These are phyloP conservation scores for Gymnocypris eckloni DNA, from an alignment of 2,797 vertebrate genomes.

Conservation along the genomic window DNA sequence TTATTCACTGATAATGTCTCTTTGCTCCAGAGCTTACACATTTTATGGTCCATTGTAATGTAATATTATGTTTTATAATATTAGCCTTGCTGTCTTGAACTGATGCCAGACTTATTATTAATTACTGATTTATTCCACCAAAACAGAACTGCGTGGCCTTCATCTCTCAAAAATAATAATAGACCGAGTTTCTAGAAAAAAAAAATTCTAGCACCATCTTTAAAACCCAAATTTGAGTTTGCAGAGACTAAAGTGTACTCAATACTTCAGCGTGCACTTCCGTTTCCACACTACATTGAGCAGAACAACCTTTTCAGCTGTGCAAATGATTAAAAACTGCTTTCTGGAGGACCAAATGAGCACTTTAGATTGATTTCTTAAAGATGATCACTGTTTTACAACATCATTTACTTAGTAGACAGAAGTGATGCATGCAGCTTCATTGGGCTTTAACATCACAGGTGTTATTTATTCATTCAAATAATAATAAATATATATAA, in stretches of 20 bases:
- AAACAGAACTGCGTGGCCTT: background rate
- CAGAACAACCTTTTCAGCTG: conserved; percentile 9
- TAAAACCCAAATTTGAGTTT: background rate
- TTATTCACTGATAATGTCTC: background rate
- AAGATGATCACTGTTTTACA: too few relatives aligned
- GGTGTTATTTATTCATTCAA: background rate
- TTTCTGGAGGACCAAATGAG: background rate
- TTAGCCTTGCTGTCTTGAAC: background rate
- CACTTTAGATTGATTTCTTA: background rate
- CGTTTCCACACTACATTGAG: conserved; percentile 9
- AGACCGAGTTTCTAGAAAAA: background rate
- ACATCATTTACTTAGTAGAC: background rate
- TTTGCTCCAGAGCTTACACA: background rate
- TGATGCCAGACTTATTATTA: background rate
- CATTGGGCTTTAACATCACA: background rate
- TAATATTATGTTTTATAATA: background rate
- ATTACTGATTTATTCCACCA: background rate
- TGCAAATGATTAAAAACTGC: background rate
- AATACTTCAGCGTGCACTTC: background rate
- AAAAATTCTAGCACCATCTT: background rate
- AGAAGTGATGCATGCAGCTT: background rate
- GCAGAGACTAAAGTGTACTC: background rate
- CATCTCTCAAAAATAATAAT: background rate
- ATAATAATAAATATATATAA: too few relatives aligned
- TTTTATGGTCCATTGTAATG: background rate